Base-by-base conservation (phyloP, 1,140 invertebrate genomes). In the Gyrodactylus bullatarudis region DNA sequence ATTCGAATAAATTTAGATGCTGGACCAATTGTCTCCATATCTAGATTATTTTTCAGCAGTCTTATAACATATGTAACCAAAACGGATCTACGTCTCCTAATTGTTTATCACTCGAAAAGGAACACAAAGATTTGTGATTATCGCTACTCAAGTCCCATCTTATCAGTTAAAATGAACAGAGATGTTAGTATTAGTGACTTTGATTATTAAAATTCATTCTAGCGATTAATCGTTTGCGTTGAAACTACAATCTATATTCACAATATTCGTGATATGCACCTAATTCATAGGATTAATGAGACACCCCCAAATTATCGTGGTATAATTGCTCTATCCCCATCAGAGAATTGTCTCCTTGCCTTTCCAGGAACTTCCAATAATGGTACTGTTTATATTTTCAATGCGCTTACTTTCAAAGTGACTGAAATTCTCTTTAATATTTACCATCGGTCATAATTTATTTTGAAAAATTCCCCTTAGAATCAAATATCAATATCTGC, bases 41-140 rank as follows among this genome's bases (percentile, higher is more conserved):
- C 21, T 1, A 23, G 93, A 71, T 84, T 98, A 68, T 98, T 97
- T 81, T 91, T 89, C 80, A 95, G 91, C 79, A 94, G 90, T 77
- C 83, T 98, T 76, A 89, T 97, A 77, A 91, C 91, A 23, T 85
- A 97, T 77, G 94, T 98, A 73, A 89, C 88, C 76, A 84, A 91
- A 75, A 85, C 87, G 76, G 87, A 89, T 68, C 91, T 93, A 69
- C 84, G 94, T 76, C 96, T 89, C 81, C 84, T 95, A 22, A 88
- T 88, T 83, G 91, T 98, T 26, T 95, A 89, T 80, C 92, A 98
- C 82, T 97, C 94, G 82, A 93, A 93, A 78, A 95, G 93, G 81
- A 89, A 90, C 75, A 92, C 89, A 73, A 92, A 97, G 83, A 98
- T 99, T 79, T 96, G 92, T 81, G 91, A 93, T 80, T 95, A 96